Conservation (phyloP, 2,888 invertebrate species). For the Raillietiella orientalis region DNA sequence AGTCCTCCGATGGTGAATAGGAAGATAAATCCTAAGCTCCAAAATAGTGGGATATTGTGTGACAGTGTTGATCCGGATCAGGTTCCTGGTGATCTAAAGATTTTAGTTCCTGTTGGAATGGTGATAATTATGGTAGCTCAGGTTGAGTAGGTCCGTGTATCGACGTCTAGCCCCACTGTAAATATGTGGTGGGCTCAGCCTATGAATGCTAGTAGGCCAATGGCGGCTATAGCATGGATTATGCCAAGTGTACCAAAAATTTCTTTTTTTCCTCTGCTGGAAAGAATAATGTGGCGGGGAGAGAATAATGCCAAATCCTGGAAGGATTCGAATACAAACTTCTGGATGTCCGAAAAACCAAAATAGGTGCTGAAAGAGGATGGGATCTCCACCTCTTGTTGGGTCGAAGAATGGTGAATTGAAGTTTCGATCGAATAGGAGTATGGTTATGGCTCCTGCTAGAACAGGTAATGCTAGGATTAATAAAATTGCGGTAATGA, state of each 20-base stretch:
- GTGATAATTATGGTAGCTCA: conserved; percentile 62
- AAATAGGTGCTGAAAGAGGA: too few species aligned
- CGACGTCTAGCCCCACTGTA: conserved; percentile 48
- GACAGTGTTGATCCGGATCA: conserved; percentile 26
- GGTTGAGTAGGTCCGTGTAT: conserved; percentile 51
- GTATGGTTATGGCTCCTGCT: too few species aligned
- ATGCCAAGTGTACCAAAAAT: conserved; percentile 32
- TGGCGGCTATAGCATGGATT: conserved; percentile 51
- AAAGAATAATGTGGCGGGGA: conserved; percentile 39
- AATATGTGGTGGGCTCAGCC: conserved; percentile 62
- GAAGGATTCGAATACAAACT: too few species aligned
- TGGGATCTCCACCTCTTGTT: too few species aligned
- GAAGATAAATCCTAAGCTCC: conserved; percentile 39
- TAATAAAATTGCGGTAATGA: too few species aligned
- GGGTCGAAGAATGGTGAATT: too few species aligned
- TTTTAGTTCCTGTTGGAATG: conserved; percentile 48
- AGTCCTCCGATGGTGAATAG: conserved; percentile 39
- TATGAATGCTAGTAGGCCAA: conserved; percentile 48
- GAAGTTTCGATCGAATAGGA: too few species aligned
- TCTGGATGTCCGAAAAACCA: too few species aligned
- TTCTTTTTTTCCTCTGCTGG: too few species aligned
- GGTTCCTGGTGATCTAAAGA: conserved; percentile 42
- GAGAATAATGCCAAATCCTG: too few species aligned
- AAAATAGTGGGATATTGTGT: conserved; percentile 23
- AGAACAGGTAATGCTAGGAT: too few species aligned